phyloP scores from a whole-genome alignment of 1,140 invertebrate species.

The Leptonema lineaticorne region DNA sequence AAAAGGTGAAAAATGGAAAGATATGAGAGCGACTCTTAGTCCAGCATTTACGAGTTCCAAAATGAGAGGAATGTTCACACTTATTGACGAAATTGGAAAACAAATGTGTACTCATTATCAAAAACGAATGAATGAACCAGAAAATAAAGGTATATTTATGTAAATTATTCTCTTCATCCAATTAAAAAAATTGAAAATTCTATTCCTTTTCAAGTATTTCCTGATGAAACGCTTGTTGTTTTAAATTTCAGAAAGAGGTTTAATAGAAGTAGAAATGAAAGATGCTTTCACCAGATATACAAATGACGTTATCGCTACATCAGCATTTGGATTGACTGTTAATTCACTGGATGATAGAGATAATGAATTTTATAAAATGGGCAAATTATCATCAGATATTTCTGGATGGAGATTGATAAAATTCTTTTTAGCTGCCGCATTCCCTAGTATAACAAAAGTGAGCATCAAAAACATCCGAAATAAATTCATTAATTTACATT shows the following conservation, averaged over 20 bases:
- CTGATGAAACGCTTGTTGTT: too few relatives aligned
- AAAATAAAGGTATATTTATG: constrained; percentile 15
- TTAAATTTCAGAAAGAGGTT: constrained; percentile 21
- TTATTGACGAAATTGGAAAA: constrained; percentile 42
- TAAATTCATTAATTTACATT: too few relatives aligned
- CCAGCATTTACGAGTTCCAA: constrained; percentile 44
- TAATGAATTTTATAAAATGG: constrained; percentile 49
- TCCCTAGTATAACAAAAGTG: constrained; percentile 18
- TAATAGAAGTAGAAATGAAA: constrained; percentile 50
- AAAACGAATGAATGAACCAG: constrained; percentile 30
- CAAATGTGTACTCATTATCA: constrained; percentile 42
- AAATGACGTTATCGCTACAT: constrained; percentile 56
- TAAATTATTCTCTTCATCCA: too few relatives aligned
- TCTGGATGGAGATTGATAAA: constrained; percentile 8
- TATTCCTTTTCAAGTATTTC: too few relatives aligned
- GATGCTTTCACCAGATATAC: constrained; percentile 50
- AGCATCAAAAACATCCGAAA: too few relatives aligned
- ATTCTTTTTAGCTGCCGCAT: constrained; percentile 14
- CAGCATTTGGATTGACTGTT: constrained; percentile 55
- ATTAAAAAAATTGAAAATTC: too few relatives aligned
- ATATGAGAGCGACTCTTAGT: constrained; percentile 41
- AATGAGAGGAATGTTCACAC: constrained; percentile 41
- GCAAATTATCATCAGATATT: constrained; percentile 43
- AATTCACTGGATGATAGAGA: constrained; percentile 52
- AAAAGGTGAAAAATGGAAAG: constrained; percentile 43